phyloP scores from a whole-genome alignment of 2,888 invertebrate genomes.

The Tipula lateralis region DNA sequence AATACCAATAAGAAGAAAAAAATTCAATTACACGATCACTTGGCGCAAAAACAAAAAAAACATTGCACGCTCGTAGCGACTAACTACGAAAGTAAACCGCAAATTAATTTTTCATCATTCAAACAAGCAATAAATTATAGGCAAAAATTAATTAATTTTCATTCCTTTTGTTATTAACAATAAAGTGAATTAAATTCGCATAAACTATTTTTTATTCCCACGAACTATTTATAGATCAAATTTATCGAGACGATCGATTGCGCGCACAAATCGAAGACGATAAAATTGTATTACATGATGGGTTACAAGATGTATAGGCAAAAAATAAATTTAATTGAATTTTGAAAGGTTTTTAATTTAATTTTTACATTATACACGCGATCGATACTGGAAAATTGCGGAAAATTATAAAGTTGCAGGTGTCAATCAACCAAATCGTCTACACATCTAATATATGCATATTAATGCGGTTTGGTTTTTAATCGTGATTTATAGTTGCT shows the following conservation, averaged over 20 bases:
- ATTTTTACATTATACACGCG: neutral
- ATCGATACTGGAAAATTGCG: neutral
- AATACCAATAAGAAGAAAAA: neutral
- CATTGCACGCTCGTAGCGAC: neutral
- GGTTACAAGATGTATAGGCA: neutral
- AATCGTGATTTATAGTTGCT: neutral
- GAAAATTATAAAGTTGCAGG: neutral
- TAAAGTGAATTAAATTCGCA: constrained; percentile 15
- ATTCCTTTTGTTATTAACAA: neutral
- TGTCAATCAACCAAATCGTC: neutral
- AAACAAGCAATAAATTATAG: constrained; percentile 11
- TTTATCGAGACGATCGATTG: neutral
- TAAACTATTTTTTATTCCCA: neutral
- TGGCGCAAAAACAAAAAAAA: neutral
- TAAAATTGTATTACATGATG: neutral
- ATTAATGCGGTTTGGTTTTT: neutral
- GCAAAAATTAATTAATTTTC: neutral
- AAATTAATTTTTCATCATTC: constrained; percentile 24
- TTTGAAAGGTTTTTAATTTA: constrained; percentile 14
- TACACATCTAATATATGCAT: neutral
- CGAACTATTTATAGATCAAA: neutral
- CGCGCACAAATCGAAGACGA: neutral
- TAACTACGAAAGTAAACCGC: neutral
- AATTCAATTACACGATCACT: constrained; percentile 1
- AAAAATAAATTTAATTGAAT: neutral